Base-by-base conservation (phyloP, 2,797 vertebrate genomes). In the Cyprinodon diabolis region DNA sequence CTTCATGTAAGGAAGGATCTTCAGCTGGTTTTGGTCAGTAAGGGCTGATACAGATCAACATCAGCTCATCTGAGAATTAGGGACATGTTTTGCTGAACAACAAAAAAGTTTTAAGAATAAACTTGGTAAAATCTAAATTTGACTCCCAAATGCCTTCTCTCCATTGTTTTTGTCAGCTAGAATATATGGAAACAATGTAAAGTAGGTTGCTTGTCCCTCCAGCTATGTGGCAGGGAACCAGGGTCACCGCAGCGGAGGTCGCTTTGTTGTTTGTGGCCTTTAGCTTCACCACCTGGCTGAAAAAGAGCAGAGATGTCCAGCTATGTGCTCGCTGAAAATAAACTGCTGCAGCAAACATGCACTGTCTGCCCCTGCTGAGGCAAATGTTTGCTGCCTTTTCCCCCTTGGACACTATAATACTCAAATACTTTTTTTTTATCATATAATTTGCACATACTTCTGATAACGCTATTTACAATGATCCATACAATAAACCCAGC, bases 201-300 rank as follows among this genome's bases (percentile, higher is more conserved):
- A 90, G 87, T 67, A 83, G 89, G 75, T 81, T 25, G 74, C 57
- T 51, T 48, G 78, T 85, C 85, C 84, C 83, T 83, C 13, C 63
- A 69, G 84, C 77, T 65, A 69, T 45, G 82, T 6, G 68, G 58
- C 71, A 43, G 60, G 62, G 68, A 81, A 76, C 71, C 78, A 30
- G 84, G 87, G 87, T 87, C 84, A 77, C n/a, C 4, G 3, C 77
- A 56, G 78, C 45, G 3, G 49, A 80, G 58, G 25, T 1, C 0
- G 71, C 79, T 56, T 57, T 43, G 74, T 23, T 62, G 69, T 70
- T 76, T 74, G 77, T 87, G 86, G 75, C 88, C 89, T 93, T 90
- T 90, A 75, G 72, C 87, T 89, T 74, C 48, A 54, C 88, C 91
- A 90, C 86, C 90, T 91, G 91, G 89, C 85, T 83, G 69, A 84